Evolutionary conservation across 2,888 invertebrate species (phyloP), one percentile per base, ranked within the genome.

Genomic region (Drosophila mayaguana): DNA sequence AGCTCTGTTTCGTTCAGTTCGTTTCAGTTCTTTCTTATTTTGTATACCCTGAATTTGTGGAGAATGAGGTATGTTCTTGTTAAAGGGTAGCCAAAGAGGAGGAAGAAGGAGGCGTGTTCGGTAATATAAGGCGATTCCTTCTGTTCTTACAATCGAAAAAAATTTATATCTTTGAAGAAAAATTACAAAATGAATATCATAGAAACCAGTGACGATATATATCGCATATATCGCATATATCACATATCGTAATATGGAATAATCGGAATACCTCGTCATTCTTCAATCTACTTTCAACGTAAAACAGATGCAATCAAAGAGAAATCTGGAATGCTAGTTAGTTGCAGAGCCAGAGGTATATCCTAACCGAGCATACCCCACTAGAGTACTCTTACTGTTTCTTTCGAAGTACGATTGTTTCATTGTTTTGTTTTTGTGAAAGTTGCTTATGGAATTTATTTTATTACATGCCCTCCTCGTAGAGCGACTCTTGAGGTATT

Each of bases 391-490:
- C 18, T 34, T 20, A 34, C 18, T 34, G 20, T 32, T 45, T 45
- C 38, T 42, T 56, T 67, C 59, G 51, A 18, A 14, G 54, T 28
- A 22, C 40, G 40, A 54, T 28, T 54, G 18, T 28, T 54, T 54
- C 36, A n/a, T 40, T 51, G 34, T 61, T 64, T 38, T 76, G 70
- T 71, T 69, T 84, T 84, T 87, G 75, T 72, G 79, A 88, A 87
- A 87, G 85, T 87, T 89, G 83, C 78, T 89, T 88, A 88, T 81
- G 89, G 85, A 88, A 89, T 80, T 89, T 83, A 89, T 88, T 88
- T 89, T 87, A 83, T 89, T 88, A 75, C 64, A 65, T 68, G 70
- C 66, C 48, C 34, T 56, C 45, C 38, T 20, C 32, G 50, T 14
- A 14, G 50, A 18, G 50, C 54, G 14, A 25, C 20, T 38, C 61